A percentile compares a stretch with the other conserved stretches of the same genome.
Evolutionary conservation across 2,797 vertebrate species (phyloP).

Genomic region (Telmatherina bonti): DNA sequence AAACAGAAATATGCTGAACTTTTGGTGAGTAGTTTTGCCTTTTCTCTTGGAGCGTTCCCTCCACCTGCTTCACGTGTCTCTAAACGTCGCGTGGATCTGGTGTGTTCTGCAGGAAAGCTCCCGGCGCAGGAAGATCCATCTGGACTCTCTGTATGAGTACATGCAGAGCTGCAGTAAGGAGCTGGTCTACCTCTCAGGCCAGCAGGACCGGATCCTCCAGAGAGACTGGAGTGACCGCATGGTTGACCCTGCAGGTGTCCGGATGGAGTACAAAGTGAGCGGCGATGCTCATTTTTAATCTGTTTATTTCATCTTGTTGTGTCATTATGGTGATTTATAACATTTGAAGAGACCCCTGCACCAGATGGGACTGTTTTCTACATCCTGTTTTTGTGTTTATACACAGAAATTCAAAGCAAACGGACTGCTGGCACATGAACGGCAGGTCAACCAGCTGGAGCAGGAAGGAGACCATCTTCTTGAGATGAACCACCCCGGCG

Average conservation of each 20-base stretch:
- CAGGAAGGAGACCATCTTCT: conserved; percentile 84
- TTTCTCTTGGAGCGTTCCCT: neutral
- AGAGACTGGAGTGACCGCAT: conserved; percentile 96
- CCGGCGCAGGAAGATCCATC: conserved; percentile 77
- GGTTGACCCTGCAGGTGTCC: conserved; percentile 79
- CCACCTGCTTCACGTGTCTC: neutral
- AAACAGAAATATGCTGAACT: conserved; percentile 87
- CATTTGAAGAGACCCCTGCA: neutral
- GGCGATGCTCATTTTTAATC: no score
- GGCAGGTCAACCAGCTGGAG: conserved; percentile 84
- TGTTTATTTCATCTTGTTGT: no score
- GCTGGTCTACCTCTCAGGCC: conserved; percentile 85
- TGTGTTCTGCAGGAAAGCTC: conserved; percentile 85
- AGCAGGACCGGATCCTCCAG: conserved; percentile 88
- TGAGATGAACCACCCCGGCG: conserved; percentile 85
- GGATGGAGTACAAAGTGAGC: conserved; percentile 89
- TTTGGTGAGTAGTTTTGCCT: conserved; percentile 81
- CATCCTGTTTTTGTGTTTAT: neutral
- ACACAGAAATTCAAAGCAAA: conserved; percentile 90
- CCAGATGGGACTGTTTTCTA: neutral
- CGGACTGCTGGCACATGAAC: conserved; percentile 87
- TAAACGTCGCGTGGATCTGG: neutral
- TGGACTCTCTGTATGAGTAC: conserved; percentile 91
- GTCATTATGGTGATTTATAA: neutral
- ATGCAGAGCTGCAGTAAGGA: conserved; percentile 92